Conservation (phyloP, 2,888 invertebrate genomes). For the Sminthurides aquaticus region DNA sequence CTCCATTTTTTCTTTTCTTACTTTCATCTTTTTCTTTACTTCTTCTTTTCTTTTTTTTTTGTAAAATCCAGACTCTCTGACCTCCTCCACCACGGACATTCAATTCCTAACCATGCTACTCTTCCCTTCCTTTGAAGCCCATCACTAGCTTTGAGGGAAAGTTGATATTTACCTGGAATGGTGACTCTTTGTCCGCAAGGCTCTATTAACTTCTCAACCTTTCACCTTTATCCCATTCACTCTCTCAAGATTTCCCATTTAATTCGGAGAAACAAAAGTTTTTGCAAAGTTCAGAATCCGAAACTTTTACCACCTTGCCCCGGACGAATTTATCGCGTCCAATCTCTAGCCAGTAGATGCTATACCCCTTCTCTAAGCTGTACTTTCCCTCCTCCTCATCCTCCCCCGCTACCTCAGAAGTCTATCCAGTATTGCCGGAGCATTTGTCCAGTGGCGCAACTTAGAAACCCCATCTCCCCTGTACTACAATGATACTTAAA, state of each 20-base stretch:
- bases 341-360: background rate
- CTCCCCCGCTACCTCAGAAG: background rate
- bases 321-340: background rate
- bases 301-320: constrained; percentile 5
- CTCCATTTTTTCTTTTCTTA: no score
- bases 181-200: background rate
- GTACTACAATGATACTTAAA: background rate
- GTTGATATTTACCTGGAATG: no score
- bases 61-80: background rate
- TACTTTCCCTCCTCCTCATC: background rate
- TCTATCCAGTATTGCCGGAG: background rate
- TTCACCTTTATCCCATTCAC: background rate
- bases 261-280: constrained; percentile 5
- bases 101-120: background rate
- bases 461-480: background rate
- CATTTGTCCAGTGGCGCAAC: background rate
- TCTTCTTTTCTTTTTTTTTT: background rate
- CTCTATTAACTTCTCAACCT: constrained; percentile 4
- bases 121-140: no score
- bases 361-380: background rate
- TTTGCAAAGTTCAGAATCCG: constrained; percentile 2
- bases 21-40: background rate
- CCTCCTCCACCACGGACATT: background rate
- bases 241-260: background rate
- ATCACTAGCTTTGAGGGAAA: no score